These are phyloP conservation scores for Characodon lateralis DNA, from an alignment of 2,797 vertebrate species.

Conservation along the genomic window DNA sequence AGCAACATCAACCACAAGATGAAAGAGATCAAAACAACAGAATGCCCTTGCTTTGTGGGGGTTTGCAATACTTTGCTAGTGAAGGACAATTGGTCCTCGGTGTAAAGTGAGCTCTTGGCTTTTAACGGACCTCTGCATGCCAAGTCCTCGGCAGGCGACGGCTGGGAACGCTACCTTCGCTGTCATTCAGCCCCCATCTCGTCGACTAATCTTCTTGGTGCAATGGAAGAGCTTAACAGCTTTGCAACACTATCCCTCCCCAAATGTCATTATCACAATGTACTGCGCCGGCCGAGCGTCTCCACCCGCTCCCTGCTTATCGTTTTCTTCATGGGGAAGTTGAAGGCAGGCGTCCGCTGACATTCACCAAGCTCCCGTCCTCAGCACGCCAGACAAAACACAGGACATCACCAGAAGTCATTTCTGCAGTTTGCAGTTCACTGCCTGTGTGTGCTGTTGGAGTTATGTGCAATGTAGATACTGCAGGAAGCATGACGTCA, in stretches of 20 bases:
- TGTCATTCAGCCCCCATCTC: conserved; percentile 82
- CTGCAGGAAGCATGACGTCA: conserved; percentile 8
- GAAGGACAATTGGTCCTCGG: conserved; percentile 84
- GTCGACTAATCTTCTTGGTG: conserved; percentile 83
- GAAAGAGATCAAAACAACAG: conserved; percentile 58
- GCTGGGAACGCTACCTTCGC: conserved; percentile 80
- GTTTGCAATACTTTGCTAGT: conserved; percentile 72
- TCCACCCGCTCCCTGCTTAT: conserved; percentile 73
- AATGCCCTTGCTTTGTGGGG: conserved; percentile 77
- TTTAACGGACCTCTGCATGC: conserved; percentile 79
- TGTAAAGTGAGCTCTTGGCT: conserved; percentile 83
- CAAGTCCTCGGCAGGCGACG: conserved; percentile 78
- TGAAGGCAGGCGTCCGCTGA: conserved; percentile 69
- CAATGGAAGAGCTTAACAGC: conserved; percentile 85
- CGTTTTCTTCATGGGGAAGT: conserved; percentile 75
- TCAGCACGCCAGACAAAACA: conserved; percentile 27
- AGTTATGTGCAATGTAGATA: background rate
- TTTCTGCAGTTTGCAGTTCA: conserved; percentile 37
- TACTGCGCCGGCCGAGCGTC: conserved; percentile 66
- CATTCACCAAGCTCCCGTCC: conserved; percentile 61
- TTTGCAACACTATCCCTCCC: conserved; percentile 84
- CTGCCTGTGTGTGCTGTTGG: conserved; percentile 12
- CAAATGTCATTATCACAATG: conserved; percentile 84
- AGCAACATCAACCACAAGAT: conserved; percentile 29
- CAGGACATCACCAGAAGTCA: conserved; percentile 36